Percentiles rank a stretch among this genome's conserved stretches.
Evolutionary conservation across 1,140 invertebrate species (phyloP).

Genomic region (Whitmania pigra): DNA sequence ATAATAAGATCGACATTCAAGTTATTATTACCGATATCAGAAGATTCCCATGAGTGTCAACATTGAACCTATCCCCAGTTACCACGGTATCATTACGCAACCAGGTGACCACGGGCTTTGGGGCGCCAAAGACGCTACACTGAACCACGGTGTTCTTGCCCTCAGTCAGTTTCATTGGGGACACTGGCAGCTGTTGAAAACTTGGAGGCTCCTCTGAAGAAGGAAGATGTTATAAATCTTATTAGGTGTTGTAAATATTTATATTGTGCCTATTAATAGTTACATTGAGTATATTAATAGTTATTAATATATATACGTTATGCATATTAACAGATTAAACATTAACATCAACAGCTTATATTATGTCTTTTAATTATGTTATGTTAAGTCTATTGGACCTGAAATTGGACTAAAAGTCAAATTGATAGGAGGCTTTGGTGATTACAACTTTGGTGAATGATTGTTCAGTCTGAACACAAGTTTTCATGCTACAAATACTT

Average conservation of each 20-base stretch:
- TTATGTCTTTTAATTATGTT: no score
- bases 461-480: no score
- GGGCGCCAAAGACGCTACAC: constrained; percentile 88
- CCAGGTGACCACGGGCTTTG: constrained; percentile 88
- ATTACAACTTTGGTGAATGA: no score
- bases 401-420: not conserved
- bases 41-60: not conserved
- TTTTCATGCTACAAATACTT: not conserved
- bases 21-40: not conserved
- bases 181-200: constrained; percentile 67
- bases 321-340: no score
- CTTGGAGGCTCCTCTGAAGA: constrained; percentile 59
- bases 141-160: constrained; percentile 66
- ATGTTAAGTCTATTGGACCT: no score
- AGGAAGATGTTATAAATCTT: constrained; percentile 26
- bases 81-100: not conserved
- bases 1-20: not conserved
- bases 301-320: no score
- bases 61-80: not conserved
- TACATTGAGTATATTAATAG: no score
- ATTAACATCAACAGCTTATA: no score
- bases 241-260: no score
- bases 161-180: constrained; percentile 57
- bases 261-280: no score
- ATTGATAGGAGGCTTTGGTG: no score